Evolutionary conservation across 2,113 vertebrate genomes (phyloP).

Genomic region (Anser brachyrhynchus): DNA sequence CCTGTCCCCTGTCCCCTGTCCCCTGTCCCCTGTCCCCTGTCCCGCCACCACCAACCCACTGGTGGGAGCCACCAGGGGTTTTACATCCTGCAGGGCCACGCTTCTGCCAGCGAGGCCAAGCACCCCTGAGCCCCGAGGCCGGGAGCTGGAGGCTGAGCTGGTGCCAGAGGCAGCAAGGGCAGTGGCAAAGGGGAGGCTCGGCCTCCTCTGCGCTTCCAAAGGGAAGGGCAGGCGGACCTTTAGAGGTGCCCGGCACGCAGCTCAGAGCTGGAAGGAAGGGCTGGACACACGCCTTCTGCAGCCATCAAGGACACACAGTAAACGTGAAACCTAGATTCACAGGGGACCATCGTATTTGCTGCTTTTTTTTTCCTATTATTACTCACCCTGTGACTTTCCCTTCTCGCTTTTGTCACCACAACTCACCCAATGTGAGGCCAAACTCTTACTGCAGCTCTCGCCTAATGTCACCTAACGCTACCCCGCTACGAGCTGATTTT

Average conservation of each 20-base stretch:
- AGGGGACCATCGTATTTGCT: accelerated
- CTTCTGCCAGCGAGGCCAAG: no score
- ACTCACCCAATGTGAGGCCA: neutral
- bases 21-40: neutral
- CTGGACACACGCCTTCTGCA: accelerated
- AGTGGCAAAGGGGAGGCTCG: no score
- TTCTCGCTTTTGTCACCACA: neutral
- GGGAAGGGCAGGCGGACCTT: neutral
- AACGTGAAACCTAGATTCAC: neutral
- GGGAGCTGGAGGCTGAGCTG: no score
- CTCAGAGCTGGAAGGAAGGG: neutral
- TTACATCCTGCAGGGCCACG: no score
- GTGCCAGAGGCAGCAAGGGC: no score
- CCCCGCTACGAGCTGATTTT: no score
- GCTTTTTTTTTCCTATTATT: neutral
- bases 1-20: neutral
- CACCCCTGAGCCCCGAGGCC: no score
- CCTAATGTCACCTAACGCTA: no score
- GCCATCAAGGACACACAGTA: accelerated
- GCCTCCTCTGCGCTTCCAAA: no score
- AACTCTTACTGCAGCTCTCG: neutral
- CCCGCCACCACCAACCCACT: no score
- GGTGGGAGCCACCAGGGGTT: no score
- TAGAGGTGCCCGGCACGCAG: accelerated
- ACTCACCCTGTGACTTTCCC: neutral